These are phyloP conservation scores for Petaurus breviceps DNA, from an alignment of 2,113 vertebrate species.

Conservation along the genomic window DNA sequence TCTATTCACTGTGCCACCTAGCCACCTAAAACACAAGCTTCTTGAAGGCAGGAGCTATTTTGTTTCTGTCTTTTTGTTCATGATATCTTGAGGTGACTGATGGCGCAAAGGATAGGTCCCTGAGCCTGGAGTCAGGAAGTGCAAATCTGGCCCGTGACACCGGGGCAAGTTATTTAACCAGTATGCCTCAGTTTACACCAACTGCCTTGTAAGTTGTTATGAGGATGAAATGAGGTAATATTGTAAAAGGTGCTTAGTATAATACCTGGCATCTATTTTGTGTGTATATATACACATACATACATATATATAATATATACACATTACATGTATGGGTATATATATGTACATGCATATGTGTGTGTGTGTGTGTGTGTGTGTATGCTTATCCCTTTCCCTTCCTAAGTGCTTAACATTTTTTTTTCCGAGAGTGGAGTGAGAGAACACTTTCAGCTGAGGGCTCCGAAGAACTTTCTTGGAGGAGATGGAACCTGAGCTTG, in stretches of 20 bases:
- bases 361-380: too few relatives aligned
- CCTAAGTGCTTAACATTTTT: neutral
- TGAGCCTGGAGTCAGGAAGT: neutral
- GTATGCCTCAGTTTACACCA: neutral
- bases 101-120: neutral
- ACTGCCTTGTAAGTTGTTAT: neutral
- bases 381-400: too few relatives aligned
- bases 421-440: neutral
- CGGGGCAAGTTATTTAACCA: neutral
- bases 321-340: too few relatives aligned
- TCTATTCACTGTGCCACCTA: too few relatives aligned
- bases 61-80: neutral
- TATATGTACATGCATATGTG: too few relatives aligned
- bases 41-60: neutral
- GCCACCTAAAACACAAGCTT: neutral
- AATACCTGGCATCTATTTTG: too few relatives aligned
- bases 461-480: neutral
- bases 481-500: neutral
- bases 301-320: too few relatives aligned
- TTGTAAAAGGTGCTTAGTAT: neutral
- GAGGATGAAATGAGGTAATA: neutral
- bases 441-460: neutral
- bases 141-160: neutral
- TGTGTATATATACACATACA: too few relatives aligned
- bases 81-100: neutral